Evolutionary conservation across 2,797 vertebrate species (phyloP), one percentile per base, ranked within the genome.

Genomic region (Pampus argenteus): DNA sequence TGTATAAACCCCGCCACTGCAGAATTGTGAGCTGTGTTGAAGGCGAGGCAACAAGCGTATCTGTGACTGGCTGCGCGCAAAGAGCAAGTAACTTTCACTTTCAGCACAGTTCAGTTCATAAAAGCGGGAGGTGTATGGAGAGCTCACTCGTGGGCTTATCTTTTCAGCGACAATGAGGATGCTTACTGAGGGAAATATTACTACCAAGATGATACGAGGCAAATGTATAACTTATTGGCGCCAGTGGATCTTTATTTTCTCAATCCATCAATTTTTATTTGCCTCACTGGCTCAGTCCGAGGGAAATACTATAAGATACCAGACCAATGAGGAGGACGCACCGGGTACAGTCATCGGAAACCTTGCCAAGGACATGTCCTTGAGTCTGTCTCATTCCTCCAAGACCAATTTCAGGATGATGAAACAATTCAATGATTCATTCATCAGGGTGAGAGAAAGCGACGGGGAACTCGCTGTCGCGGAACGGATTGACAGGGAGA

Each of bases 331-430:
- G 84, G 98, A 99, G 80, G 95, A 95, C 14, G 93, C 94, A 2
- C 94, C 96, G 9, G 97, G 97, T 64, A 97, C 96, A 4, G 95
- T 98, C 69, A 98, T 99, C 75, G 98, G 97, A 66, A 97, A 96
- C 50, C 92, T 99, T 9, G 96, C 96, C 71, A 96, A 97, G 84
- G 97, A 98, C 87, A 93, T 97, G 93, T 95, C 95, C 85, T 93
- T 96, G 91, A 95, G 92, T 83, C 92, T 91, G 67, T 92, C 95
- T 71, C 86, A 79, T 82, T 91, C 81, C 73, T 92, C 94, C 78
- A 95, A 93, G 86, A 94, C 88, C 88, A 96, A 93, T 91, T 97
- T 96, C 90, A 95, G 95, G 74, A 92, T 97, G 92, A 96, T 97
- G 95, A 95, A 95, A 87, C 96, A 95, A 81, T 95, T 96, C 79